phyloP scores from a whole-genome alignment of 2,113 vertebrate species.

The Burhinus bistriatus region DNA sequence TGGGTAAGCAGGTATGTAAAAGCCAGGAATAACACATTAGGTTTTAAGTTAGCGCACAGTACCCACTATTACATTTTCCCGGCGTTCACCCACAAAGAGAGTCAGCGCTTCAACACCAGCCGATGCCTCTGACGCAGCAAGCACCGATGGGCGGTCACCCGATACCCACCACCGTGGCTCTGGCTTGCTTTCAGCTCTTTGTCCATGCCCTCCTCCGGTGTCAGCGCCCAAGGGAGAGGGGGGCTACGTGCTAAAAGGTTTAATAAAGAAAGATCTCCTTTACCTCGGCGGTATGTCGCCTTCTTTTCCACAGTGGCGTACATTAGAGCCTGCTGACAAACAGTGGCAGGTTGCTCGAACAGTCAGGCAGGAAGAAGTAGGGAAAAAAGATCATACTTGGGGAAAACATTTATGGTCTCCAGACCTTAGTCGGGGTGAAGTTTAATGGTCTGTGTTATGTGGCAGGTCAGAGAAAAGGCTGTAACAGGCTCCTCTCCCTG shows the following conservation, averaged over 20 bases:
- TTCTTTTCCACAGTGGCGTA: neutral
- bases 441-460: neutral
- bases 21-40: slow-evolving; percentile 70
- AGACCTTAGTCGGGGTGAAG: neutral
- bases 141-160: fast-evolving
- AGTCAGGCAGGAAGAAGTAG: neutral
- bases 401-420: neutral
- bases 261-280: neutral
- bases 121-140: neutral
- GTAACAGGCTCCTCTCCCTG: neutral
- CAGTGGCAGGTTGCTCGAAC: neutral
- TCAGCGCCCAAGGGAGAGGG: neutral
- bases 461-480: neutral
- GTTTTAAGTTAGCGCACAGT: neutral
- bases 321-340: neutral
- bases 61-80: neutral
- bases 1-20: neutral
- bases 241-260: neutral
- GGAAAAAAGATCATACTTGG: neutral
- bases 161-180: neutral
- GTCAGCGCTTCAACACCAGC: neutral
- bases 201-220: neutral
- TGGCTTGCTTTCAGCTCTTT: neutral
- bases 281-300: fast-evolving
- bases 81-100: neutral